phyloP scores from a whole-genome alignment of 2,113 vertebrate genomes.

The Willisornis vidua region DNA sequence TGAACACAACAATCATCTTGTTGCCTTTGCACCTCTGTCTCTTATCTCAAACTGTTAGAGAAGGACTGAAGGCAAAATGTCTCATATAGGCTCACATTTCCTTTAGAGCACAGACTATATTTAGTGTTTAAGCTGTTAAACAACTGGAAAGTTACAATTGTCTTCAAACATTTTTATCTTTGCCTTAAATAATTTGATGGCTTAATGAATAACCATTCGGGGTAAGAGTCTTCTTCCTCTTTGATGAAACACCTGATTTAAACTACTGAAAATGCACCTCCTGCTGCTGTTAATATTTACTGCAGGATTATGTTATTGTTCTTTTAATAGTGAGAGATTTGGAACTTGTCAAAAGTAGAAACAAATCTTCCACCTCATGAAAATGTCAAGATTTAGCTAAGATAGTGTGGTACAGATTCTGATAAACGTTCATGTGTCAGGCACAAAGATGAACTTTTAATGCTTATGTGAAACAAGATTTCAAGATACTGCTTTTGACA shows the following conservation, averaged over 20 bases:
- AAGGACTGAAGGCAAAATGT: not conserved
- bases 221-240: not conserved
- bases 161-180: not conserved
- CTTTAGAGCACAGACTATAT: not conserved
- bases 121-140: not conserved
- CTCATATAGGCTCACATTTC: accelerated
- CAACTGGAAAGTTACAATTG: not conserved
- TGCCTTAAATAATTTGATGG: not conserved
- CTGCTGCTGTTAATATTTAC: not conserved
- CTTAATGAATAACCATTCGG: not conserved
- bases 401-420: not conserved
- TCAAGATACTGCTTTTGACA: not conserved
- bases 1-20: not conserved
- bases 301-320: not conserved
- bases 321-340: not conserved
- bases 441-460: not conserved
- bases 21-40: not conserved
- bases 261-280: not conserved
- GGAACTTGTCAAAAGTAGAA: not conserved
- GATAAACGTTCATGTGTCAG: not conserved
- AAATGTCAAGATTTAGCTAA: not conserved
- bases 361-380: not conserved
- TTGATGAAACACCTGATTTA: not conserved
- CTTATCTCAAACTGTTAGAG: not conserved
- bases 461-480: not conserved